phyloP scores from a whole-genome alignment of 2,888 invertebrate genomes.

The Bellardia pandia region DNA sequence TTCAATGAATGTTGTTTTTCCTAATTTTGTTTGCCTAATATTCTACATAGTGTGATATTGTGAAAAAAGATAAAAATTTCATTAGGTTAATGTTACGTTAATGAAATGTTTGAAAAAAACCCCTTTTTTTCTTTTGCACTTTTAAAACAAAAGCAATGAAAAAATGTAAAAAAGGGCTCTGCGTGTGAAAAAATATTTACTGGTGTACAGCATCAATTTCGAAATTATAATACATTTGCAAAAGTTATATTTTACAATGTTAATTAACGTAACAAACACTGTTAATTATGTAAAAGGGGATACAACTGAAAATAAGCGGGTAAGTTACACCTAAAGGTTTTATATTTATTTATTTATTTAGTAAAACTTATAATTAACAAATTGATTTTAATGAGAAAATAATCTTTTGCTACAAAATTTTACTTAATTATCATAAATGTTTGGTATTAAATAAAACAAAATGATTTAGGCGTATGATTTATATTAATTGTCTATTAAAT shows the following conservation, averaged over 20 bases:
- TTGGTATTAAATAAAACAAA: too few relatives aligned
- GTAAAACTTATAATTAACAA: neutral
- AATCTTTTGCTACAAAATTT: neutral
- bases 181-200: slow-evolving; percentile 15
- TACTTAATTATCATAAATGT: neutral
- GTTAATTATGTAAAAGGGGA: neutral
- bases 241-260: slow-evolving; percentile 17
- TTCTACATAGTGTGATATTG: slow-evolving; percentile 6
- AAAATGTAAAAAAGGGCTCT: neutral
- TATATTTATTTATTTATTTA: neutral
- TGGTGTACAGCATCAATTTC: neutral
- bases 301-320: neutral
- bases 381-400: neutral
- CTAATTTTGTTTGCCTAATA: neutral
- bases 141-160: neutral
- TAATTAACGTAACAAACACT: slow-evolving; percentile 9
- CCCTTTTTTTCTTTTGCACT: slow-evolving; percentile 12
- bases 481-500: neutral
- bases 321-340: neutral
- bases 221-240: neutral
- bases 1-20: neutral
- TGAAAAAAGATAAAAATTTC: slow-evolving; percentile 18
- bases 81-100: slow-evolving; percentile 36
- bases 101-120: slow-evolving; percentile 27
- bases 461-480: neutral